These are phyloP conservation scores for Eucera pruinosa DNA, from an alignment of 2,888 invertebrate species.

Conservation along the genomic window DNA sequence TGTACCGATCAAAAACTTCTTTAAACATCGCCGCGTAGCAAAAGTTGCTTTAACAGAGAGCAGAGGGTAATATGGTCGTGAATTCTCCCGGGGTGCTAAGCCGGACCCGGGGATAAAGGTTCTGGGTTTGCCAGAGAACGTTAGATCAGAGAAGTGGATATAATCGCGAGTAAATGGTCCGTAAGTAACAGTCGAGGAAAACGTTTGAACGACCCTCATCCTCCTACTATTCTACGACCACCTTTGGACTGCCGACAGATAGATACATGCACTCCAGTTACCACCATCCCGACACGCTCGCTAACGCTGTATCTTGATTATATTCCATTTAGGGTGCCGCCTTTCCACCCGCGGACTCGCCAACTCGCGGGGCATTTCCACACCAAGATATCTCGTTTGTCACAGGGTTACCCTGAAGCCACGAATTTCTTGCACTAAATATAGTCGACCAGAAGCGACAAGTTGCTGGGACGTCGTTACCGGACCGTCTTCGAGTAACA, in stretches of 20 bases:
- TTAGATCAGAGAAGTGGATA: conserved; percentile 68
- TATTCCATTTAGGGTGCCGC: conserved; percentile 74
- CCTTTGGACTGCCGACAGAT: conserved; percentile 58
- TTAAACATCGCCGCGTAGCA: conserved; percentile 6
- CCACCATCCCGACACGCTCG: conserved; percentile 47
- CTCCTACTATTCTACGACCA: conserved; percentile 34
- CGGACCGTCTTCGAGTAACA: conserved; percentile 26
- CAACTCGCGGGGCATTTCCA: conserved; percentile 59
- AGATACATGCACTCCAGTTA: conserved; percentile 63
- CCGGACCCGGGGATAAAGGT: conserved; percentile 34
- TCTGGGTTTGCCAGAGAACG: conserved; percentile 44
- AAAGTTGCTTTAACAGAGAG: conserved; percentile 13
- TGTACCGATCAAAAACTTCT: conserved; percentile 29
- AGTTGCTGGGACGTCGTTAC: conserved; percentile 51
- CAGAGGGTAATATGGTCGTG: background rate
- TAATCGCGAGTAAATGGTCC: conserved; percentile 78
- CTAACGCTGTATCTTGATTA: conserved; percentile 75
- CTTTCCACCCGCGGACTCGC: conserved; percentile 59
- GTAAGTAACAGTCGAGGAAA: conserved; percentile 74
- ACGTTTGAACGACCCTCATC: conserved; percentile 60
- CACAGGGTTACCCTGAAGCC: conserved; percentile 59
- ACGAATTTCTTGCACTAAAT: conserved; percentile 63
- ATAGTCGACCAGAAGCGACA: conserved; percentile 54
- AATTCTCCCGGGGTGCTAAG: conserved; percentile 47
- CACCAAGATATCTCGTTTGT: conserved; percentile 72